Conservation (phyloP, 2,113 vertebrate genomes). For the Triplophysa rosa region DNA sequence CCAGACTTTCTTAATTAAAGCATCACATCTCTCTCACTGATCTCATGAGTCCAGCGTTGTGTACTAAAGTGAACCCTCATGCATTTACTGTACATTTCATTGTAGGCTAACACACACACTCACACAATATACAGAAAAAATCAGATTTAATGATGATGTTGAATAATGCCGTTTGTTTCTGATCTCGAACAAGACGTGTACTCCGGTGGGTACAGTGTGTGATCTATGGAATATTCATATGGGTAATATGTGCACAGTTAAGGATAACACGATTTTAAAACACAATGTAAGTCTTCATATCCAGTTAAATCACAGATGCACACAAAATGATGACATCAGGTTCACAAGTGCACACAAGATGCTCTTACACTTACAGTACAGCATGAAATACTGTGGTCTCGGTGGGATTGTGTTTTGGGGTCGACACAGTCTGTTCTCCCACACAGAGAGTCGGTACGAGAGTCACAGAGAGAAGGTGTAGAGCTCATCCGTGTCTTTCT, state of each 20-base stretch:
- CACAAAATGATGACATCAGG: not conserved
- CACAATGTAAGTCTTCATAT: too few species aligned
- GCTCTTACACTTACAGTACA: not conserved
- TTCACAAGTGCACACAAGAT: conserved; percentile 7
- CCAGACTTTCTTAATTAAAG: conserved; percentile 2
- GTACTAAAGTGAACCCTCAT: not conserved
- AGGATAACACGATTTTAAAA: too few species aligned
- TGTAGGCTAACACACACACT: too few species aligned
- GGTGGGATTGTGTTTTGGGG: not conserved
- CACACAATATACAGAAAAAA: too few species aligned
- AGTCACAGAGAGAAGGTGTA: not conserved
- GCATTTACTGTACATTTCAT: not conserved
- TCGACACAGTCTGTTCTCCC: conserved; percentile 9
- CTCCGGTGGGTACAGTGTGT: too few species aligned
- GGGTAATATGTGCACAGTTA: too few species aligned
- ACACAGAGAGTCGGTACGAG: too few species aligned
- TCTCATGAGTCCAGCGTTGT: not conserved
- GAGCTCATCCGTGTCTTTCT: conserved; percentile 21
- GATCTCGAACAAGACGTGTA: too few species aligned
- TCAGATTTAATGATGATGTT: too few species aligned
- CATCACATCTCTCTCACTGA: not conserved
- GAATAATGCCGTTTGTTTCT: too few species aligned
- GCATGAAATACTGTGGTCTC: conserved; percentile 12
- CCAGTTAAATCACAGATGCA: too few species aligned
- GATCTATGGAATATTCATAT: too few species aligned